phyloP scores from a whole-genome alignment of 2,113 vertebrate species.

The Cairina moschata region DNA sequence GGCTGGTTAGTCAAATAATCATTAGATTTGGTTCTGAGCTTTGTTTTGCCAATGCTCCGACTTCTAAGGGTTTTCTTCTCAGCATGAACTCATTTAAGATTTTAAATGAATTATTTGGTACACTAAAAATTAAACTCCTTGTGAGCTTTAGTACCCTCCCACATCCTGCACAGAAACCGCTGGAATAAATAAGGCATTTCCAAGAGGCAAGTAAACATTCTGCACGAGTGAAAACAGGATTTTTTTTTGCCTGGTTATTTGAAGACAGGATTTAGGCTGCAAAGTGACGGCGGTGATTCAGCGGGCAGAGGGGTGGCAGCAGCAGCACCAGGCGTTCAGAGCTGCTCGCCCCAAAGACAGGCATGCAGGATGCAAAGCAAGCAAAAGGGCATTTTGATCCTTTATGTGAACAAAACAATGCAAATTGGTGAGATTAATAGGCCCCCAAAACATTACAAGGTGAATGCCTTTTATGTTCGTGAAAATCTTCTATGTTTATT shows the following conservation, averaged over 20 bases:
- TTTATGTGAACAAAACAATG: conserved; percentile 69
- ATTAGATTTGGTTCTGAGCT: background rate
- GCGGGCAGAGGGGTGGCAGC: background rate
- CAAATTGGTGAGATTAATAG: conserved; percentile 58
- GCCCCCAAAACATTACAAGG: conserved; percentile 52
- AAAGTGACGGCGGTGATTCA: conserved; percentile 23
- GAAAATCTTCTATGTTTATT: conserved; percentile 55
- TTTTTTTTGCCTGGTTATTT: background rate
- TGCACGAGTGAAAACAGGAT: background rate
- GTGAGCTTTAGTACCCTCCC: background rate
- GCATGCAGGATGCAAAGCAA: background rate
- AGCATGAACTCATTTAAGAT: conserved; percentile 60
- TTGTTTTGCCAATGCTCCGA: background rate
- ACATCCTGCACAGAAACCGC: background rate
- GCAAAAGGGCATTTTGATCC: conserved; percentile 67
- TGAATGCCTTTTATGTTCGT: conserved; percentile 50
- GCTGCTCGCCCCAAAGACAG: background rate
- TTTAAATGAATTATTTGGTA: conserved; percentile 54
- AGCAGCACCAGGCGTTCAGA: background rate
- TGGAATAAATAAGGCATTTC: background rate
- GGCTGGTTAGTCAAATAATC: conserved; percentile 37
- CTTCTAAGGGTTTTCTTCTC: conserved; percentile 55
- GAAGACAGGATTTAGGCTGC: conserved; percentile 3
- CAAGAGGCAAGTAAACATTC: background rate
- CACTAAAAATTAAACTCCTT: conserved; percentile 47